These are phyloP conservation scores for Dicaeum eximium DNA, from an alignment of 2,113 vertebrate species.

Conservation along the genomic window DNA sequence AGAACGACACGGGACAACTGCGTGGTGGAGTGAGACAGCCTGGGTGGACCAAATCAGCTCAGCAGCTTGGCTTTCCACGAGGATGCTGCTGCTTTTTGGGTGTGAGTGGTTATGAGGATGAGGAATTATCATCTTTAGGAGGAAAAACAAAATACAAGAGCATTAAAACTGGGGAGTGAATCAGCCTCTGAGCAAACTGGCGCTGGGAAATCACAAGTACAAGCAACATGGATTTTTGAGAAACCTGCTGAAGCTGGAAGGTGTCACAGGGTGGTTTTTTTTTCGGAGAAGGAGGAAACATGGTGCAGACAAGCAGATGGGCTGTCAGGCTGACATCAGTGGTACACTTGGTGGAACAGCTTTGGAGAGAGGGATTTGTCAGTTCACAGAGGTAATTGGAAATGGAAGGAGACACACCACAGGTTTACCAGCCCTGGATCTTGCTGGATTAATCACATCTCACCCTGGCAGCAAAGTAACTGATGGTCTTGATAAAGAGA, in stretches of 20 bases:
- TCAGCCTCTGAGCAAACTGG: neutral
- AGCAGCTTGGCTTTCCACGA: neutral
- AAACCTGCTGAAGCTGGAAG: conserved; percentile 44
- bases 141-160: neutral
- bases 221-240: neutral
- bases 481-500: conserved; percentile 14
- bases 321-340: conserved; percentile 55
- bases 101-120: neutral
- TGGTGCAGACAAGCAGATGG: conserved; percentile 57
- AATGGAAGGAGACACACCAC: neutral
- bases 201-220: neutral
- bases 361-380: conserved; percentile 31
- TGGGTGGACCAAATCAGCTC: neutral
- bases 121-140: neutral
- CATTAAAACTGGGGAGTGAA: neutral
- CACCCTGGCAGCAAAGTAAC: neutral
- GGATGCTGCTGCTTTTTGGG: neutral
- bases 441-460: neutral
- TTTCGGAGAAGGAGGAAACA: conserved; percentile 9
- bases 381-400: conserved; percentile 43
- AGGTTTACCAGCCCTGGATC: conserved; percentile 8
- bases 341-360: conserved; percentile 25
- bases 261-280: neutral
- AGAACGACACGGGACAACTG: accelerated
- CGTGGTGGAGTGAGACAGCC: neutral